Evolutionary conservation across 92 coral and sea anemone genomes (phyloP), one percentile per base, ranked within the genome.

Genomic region (Anthopleura xanthogrammica): DNA sequence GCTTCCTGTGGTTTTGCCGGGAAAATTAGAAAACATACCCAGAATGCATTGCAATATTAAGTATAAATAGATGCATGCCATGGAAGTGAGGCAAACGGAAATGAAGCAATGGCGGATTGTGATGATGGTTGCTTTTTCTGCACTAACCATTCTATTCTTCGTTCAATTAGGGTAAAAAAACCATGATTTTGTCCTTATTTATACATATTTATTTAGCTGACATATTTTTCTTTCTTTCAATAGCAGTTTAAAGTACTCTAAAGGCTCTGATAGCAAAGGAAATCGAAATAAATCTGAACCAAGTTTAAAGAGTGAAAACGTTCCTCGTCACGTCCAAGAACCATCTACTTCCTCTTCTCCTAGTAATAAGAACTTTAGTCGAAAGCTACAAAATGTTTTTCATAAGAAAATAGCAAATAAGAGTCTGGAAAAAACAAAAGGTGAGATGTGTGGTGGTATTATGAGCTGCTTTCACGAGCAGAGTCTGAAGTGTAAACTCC

Each of bases 101-200:
- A 87, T 87, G 90, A 87, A 87, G 90, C 90, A 83, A 87, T 87
- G 90, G 87, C 90, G 90, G 81, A 72, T 72, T 12, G 65, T 78
- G 23, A 43, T 83, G 57, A 55, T 73, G 76, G 62, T 78, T 24
- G 84, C 74, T 6, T 22, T 79, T 16, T 23, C 77, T 7, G 85
- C 76, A 6, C 41, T 88, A 72, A 72, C 82, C 1, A 43, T 88
- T 10, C 22, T 88, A 2, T 88, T 88, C 83, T 52, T 80, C 52
- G 83, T 82, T 60, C 87, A 88, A 29, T 78, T 88, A 41, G 84
- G 84, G 84, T 81, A 81, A 19, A 58, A 42, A 81, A 81, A 10
- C 8, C 11, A 0, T 40, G 8, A 2, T 22, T 70, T 13, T 52
- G 50, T 19, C 1, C 4, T 13, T 42, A 41, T n/a, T 16, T 75